Evolutionary conservation across 2,113 vertebrate genomes (phyloP), one percentile per base, ranked within the genome.

Genomic region (Chionomys nivalis): DNA sequence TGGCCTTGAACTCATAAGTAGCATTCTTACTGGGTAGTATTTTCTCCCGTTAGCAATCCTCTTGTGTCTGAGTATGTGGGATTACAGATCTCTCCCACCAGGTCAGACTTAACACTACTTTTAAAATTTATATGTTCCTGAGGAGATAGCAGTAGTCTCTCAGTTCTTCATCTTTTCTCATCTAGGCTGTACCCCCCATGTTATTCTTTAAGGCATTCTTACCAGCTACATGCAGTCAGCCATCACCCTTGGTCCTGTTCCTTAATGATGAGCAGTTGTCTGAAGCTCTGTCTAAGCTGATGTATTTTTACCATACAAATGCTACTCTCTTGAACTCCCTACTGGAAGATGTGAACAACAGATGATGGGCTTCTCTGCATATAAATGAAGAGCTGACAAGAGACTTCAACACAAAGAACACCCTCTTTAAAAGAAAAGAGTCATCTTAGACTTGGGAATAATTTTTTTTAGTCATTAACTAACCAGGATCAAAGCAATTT

Each of bases 321-420:
- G 78, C 83, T 94, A 63, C 91, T 96, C 87, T 96, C 87, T 82
- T 93, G 78, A 95, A 96, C 95, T 97, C 96, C 77, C 91, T 90
- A 91, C 55, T 86, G 65, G 75, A 97, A 96, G 83, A 91, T 94
- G 70, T 95, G 85, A 94, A 89, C 90, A 96, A 94, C 97, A 97
- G 97, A 98, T 97, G 96, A 96, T 75, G 39, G 94, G 70, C 93
- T 96, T 94, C 68, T 96, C 95, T 96, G 90, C 97, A 98, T 97
- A 93, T 70, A 96, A 65, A 93, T 58, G 14, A 42, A 83, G 95
- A 97, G 87, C 91, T 97, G 93, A 97, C 97, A 98, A 78, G 94
- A 72, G 92, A 96, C 66, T 94, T 88, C 93, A 65, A 90, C 87
- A 93, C 47, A 95, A 93, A 97, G 93, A 94, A 97, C 28, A 83